phyloP scores from a whole-genome alignment of 2,113 vertebrate genomes.

The Saccopteryx leptura region DNA sequence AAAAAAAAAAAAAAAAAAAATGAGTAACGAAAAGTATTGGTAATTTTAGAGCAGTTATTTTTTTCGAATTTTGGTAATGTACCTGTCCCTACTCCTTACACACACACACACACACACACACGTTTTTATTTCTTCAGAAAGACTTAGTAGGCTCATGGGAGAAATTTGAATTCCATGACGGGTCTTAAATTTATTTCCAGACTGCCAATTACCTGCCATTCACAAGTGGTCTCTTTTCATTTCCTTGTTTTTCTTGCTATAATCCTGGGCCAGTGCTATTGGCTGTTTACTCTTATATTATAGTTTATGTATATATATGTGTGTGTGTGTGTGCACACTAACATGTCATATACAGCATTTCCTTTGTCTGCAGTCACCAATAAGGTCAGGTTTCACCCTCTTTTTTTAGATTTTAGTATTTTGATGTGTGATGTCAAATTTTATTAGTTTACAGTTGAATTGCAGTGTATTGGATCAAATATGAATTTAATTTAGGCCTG shows the following conservation, averaged over 20 bases:
- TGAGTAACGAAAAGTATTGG: neutral
- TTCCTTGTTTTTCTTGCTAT: neutral
- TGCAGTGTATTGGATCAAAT: neutral
- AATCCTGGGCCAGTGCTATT: neutral
- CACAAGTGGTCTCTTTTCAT: neutral
- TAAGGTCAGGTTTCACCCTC: neutral
- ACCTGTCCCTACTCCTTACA: neutral
- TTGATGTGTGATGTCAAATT: neutral
- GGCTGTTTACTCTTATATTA: neutral
- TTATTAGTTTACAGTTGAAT: conserved; percentile 30
- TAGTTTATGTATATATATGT: neutral
- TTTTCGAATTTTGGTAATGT: neutral
- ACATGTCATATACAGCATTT: neutral
- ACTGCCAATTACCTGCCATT: neutral
- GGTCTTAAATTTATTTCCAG: neutral
- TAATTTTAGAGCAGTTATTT: neutral
- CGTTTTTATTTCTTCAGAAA: conserved; percentile 29
- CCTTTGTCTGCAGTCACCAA: neutral
- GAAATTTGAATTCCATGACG: neutral
- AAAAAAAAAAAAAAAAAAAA: no score
- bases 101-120: neutral
- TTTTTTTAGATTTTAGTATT: conserved; percentile 36
- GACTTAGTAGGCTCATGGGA: neutral
- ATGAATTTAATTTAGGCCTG: neutral
- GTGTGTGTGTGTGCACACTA: no score